These are phyloP conservation scores for Epicampocera succincta DNA, from an alignment of 2,888 invertebrate species.

Conservation along the genomic window DNA sequence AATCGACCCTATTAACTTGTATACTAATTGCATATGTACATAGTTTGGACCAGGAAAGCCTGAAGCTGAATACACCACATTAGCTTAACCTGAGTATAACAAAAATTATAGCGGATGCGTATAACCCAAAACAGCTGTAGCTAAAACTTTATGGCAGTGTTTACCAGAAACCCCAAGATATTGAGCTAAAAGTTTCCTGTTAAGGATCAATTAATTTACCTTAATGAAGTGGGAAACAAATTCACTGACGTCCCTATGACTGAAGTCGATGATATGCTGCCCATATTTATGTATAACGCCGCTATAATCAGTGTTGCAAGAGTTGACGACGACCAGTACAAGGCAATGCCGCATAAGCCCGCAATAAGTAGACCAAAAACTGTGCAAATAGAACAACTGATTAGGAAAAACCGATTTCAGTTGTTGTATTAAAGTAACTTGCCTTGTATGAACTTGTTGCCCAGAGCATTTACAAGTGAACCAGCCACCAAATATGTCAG, in stretches of 20 bases:
- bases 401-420: neutral
- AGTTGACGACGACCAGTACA: conserved; percentile 83
- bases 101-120: too few relatives aligned
- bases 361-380: conserved; percentile 80
- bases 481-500: conserved; percentile 85
- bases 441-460: conserved; percentile 84
- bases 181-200: too few relatives aligned
- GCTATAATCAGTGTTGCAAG: conserved; percentile 82
- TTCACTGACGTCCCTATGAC: conserved; percentile 71
- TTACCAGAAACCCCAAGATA: too few relatives aligned
- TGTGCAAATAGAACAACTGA: conserved; percentile 49
- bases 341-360: conserved; percentile 81
- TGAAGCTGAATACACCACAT: too few relatives aligned
- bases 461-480: conserved; percentile 82
- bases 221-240: conserved; percentile 73
- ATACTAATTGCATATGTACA: too few relatives aligned
- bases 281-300: conserved; percentile 81
- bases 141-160: too few relatives aligned
- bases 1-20: too few relatives aligned
- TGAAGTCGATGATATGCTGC: conserved; percentile 73
- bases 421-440: conserved; percentile 52
- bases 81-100: too few relatives aligned
- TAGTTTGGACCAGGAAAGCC: too few relatives aligned
- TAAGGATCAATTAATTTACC: conserved; percentile 71
- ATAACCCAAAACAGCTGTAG: too few relatives aligned